These are phyloP conservation scores for Diuraphis noxia DNA, from an alignment of 1,140 invertebrate genomes.

Conservation along the genomic window DNA sequence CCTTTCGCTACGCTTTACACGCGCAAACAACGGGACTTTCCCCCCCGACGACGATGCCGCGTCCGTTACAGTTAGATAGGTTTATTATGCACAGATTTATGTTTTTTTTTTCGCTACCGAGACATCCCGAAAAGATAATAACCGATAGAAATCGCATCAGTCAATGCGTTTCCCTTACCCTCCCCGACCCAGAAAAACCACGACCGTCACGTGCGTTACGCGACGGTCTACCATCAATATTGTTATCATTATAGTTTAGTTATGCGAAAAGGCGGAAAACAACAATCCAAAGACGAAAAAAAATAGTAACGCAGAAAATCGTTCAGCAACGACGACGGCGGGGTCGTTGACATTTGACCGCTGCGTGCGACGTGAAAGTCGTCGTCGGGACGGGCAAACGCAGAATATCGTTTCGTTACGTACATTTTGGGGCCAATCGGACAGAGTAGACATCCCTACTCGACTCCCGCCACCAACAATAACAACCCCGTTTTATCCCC, in stretches of 20 bases:
- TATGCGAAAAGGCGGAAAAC: not conserved
- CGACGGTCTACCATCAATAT: not conserved
- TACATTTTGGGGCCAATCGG: not conserved
- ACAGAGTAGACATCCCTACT: no score
- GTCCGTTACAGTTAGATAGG: conserved; percentile 34
- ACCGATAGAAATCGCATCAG: conserved; percentile 27
- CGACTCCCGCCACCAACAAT: not conserved
- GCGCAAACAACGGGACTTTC: conserved; percentile 48
- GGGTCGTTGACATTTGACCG: conserved; percentile 46
- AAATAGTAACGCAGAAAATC: conserved; percentile 15
- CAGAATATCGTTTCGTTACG: not conserved
- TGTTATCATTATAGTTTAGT: not conserved
- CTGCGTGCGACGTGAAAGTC: conserved; percentile 34
- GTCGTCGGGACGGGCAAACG: not conserved
- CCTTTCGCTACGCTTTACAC: not conserved
- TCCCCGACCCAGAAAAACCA: not conserved
- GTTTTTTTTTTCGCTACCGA: not conserved
- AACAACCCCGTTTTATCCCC: not conserved
- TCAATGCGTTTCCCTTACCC: not conserved
- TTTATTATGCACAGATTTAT: not conserved
- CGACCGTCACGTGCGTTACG: not conserved
- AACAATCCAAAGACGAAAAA: conserved; percentile 20
- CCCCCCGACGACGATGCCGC: not conserved
- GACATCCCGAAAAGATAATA: conserved; percentile 3
- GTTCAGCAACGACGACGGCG: not conserved